These are phyloP conservation scores for Seladonia tumulorum DNA, from an alignment of 2,888 invertebrate species.

Conservation along the genomic window DNA sequence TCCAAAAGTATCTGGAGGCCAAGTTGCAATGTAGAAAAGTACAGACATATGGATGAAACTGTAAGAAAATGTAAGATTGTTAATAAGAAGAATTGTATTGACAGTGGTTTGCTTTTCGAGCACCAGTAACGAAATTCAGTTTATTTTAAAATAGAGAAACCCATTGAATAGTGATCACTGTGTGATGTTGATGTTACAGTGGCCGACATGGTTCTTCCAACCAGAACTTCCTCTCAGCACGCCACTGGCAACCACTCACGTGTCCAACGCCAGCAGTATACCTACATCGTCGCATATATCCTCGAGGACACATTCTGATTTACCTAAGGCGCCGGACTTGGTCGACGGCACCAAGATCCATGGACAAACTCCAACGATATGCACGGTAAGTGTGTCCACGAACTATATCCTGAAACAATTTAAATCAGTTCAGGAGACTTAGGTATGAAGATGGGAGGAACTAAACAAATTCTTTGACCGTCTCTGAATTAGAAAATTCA, in stretches of 20 bases:
- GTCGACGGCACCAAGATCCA: conserved; percentile 77
- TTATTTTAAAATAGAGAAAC: not conserved
- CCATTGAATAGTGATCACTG: not conserved
- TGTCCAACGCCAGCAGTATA: conserved; percentile 65
- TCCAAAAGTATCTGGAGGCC: no score
- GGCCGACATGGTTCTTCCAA: conserved; percentile 80
- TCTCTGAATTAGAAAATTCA: not conserved
- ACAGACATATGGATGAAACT: no score
- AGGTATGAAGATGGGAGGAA: not conserved
- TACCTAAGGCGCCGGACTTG: conserved; percentile 70
- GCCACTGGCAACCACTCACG: conserved; percentile 67
- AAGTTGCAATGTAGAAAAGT: no score
- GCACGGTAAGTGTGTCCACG: conserved; percentile 78
- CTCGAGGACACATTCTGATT: conserved; percentile 71
- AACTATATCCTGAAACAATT: not conserved
- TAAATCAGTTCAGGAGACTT: not conserved
- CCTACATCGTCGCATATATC: conserved; percentile 62
- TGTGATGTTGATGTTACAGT: conserved; percentile 72
- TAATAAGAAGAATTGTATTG: no score
- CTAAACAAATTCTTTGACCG: not conserved
- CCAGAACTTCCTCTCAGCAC: conserved; percentile 77
- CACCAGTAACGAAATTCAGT: no score
- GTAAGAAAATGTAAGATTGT: no score
- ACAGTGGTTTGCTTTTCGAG: no score
- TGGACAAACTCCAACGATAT: conserved; percentile 82